Evolutionary conservation across 2,113 vertebrate species (phyloP), one percentile per base, ranked within the genome.

Genomic region (Indicator indicator): DNA sequence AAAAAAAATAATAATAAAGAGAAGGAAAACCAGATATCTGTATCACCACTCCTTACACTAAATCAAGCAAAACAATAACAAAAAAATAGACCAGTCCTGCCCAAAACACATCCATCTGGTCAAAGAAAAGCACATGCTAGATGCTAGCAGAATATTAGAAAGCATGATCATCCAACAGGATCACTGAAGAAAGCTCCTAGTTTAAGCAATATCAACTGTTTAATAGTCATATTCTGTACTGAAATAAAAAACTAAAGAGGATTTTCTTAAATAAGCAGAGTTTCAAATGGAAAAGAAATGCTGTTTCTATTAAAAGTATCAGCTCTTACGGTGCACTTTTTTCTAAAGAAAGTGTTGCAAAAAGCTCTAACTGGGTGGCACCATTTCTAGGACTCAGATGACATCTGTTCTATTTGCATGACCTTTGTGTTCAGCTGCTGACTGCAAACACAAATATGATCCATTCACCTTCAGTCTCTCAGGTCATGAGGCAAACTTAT

Each of bases 381-480:
- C 77, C 86, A 79, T 77, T 94, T 85, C 55, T 59, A 60, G 94
- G 60, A 42, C 85, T 80, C 56, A 88, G 60, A 91, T 83, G 89
- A 89, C 81, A 95, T 56, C 33, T 56, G 72, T 71, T 95, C 94
- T 94, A 20, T 94, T 97, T 94, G 82, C 89, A 94, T 1, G 5
- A 96, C 92, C 92, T 96, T 93, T 93, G 90, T 83, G 84, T 88
- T 94, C 81, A 89, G 71, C 52, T 85, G 75, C 78, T 60, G 64
- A 88, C 69, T 89, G 78, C 67, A 73, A 94, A 89, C 55, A 84
- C 86, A 95, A 76, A 73, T 30, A 85, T 4, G 9, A 89, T 67
- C 71, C 33, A 20, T 71, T 88, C 75, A 95, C 91, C 93, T 92
- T 83, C 84, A 70, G 90, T 67, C 85, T 44, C 89, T 77, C 83